Evolutionary conservation across 2,888 invertebrate species (phyloP).

Genomic region (Hemaris fuciformis): DNA sequence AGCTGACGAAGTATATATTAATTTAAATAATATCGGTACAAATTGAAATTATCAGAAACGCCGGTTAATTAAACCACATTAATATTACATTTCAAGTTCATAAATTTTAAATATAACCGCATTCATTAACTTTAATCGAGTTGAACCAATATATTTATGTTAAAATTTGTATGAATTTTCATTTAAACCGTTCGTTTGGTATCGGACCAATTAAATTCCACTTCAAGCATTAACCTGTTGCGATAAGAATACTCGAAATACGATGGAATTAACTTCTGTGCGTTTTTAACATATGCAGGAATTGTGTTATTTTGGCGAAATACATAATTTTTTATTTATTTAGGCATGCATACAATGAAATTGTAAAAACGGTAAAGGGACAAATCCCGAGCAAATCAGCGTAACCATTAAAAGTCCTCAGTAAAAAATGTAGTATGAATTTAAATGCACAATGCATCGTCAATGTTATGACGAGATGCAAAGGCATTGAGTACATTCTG

Average conservation of each 20-base stretch:
- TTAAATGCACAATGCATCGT: too few species aligned
- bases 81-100: background rate
- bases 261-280: background rate
- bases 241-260: background rate
- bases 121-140: background rate
- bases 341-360: too few species aligned
- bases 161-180: conserved; percentile 1
- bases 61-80: background rate
- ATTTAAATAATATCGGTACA: too few species aligned
- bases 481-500: too few species aligned
- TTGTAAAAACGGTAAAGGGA: too few species aligned
- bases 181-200: background rate
- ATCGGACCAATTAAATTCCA: background rate
- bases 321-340: too few species aligned
- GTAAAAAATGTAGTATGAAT: too few species aligned
- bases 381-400: too few species aligned
- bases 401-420: too few species aligned
- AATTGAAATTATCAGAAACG: background rate
- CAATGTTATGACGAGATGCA: too few species aligned
- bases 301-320: too few species aligned
- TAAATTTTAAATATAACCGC: background rate
- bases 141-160: background rate
- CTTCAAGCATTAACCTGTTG: background rate
- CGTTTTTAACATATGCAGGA: background rate
- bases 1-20: too few species aligned